A percentile compares a stretch with the other conserved stretches of the same genome.
Evolutionary conservation across 2,113 vertebrate species (phyloP).

Genomic region (Varanus salvator): DNA sequence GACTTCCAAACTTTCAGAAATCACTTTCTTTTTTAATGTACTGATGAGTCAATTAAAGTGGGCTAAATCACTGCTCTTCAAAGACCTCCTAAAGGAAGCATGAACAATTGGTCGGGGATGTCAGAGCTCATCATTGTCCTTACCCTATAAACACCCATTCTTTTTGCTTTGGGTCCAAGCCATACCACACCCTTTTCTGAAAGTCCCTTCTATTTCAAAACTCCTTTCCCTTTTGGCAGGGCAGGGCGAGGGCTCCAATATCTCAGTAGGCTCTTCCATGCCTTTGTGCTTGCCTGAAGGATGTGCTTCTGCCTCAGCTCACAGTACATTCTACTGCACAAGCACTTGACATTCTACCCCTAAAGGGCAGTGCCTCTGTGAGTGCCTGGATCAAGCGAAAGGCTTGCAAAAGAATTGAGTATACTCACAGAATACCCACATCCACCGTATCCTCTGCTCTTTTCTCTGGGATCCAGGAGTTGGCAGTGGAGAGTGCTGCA

Average conservation of each 20-base stretch:
- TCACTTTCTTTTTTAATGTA: constrained; percentile 60
- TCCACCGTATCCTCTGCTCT: not conserved
- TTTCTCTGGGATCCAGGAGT: not conserved
- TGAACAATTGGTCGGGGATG: not conserved
- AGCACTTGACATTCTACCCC: not conserved
- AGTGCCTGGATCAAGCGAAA: not conserved
- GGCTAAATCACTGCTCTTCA: constrained; percentile 41
- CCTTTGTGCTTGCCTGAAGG: not conserved
- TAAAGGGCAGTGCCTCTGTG: not conserved
- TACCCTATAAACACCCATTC: not conserved
- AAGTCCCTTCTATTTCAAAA: not conserved
- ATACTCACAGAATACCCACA: too few relatives aligned
- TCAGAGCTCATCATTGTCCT: not conserved
- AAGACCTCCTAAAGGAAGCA: not conserved
- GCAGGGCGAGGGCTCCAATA: not conserved
- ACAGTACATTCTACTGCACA: not conserved
- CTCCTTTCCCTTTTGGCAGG: not conserved
- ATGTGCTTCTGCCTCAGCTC: not conserved
- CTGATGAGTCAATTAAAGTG: constrained; percentile 62
- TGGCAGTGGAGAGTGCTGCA: not conserved
- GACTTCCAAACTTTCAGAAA: constrained; percentile 72
- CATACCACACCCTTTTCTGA: not conserved
- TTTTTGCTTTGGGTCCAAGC: not conserved
- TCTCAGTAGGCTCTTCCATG: not conserved
- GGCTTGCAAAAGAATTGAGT: not conserved